Conservation (phyloP, 2,113 vertebrate genomes). For the Podiceps cristatus region DNA sequence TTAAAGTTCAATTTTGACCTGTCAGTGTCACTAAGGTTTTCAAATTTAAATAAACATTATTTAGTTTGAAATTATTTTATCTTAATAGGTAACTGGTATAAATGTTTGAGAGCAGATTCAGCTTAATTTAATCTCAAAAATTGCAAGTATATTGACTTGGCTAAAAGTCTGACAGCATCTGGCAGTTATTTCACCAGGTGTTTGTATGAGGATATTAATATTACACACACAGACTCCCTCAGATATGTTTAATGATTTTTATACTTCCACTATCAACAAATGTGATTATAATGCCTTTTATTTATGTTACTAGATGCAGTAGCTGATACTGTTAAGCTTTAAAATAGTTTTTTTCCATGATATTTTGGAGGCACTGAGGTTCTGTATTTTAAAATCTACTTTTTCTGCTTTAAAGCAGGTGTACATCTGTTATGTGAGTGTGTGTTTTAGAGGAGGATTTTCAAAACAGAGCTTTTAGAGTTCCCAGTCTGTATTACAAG, state of each 20-base stretch:
- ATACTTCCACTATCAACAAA: neutral
- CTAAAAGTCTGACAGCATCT: slow-evolving; percentile 19
- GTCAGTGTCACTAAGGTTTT: neutral
- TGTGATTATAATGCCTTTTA: neutral
- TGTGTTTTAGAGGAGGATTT: neutral
- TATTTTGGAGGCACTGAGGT: neutral
- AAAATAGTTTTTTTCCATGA: neutral
- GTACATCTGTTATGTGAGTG: neutral
- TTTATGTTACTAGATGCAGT: neutral
- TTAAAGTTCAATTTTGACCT: neutral
- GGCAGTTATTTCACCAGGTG: slow-evolving; percentile 23
- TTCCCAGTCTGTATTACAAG: neutral
- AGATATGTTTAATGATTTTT: slow-evolving; percentile 6
- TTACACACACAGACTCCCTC: neutral
- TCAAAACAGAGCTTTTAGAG: neutral
- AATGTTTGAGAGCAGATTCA: neutral
- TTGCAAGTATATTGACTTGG: neutral
- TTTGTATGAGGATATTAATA: neutral
- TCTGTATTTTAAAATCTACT: neutral
- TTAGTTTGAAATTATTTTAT: neutral
- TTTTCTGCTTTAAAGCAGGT: neutral
- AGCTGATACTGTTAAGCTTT: neutral
- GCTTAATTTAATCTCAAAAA: slow-evolving; percentile 1
- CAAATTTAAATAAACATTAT: neutral
- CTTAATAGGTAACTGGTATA: neutral